A percentile compares a stretch with the other conserved stretches of the same genome.
These are phyloP conservation scores for Alethe diademata DNA, from an alignment of 2,113 vertebrate genomes.

Conservation along the genomic window DNA sequence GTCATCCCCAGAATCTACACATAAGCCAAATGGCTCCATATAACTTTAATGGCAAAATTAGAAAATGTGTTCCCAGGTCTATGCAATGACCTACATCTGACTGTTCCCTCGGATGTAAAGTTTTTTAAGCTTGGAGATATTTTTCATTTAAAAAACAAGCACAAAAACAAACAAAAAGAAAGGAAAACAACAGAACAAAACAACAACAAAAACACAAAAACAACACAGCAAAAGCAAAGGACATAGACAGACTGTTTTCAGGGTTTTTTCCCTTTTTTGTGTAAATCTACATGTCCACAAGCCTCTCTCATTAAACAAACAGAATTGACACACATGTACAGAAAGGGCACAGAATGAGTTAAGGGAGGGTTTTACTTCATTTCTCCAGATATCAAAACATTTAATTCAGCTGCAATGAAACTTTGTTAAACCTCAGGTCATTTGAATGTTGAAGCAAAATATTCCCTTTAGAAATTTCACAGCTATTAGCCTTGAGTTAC, in stretches of 20 bases:
- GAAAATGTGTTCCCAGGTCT: background rate
- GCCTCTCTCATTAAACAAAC: background rate
- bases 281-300: background rate
- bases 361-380: background rate
- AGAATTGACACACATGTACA: background rate
- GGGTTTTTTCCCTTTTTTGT: background rate
- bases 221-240: background rate
- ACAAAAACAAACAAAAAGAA: background rate
- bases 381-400: slow-evolving; percentile 25
- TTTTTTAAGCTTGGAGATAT: background rate
- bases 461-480: slow-evolving; percentile 44
- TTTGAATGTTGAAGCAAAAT: slow-evolving; percentile 62
- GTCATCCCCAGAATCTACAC: background rate
- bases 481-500: slow-evolving; percentile 42
- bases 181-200: too few species aligned
- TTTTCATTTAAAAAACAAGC: background rate
- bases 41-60: background rate
- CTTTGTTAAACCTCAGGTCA: background rate
- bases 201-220: background rate
- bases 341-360: background rate
- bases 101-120: background rate
- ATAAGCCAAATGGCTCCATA: background rate
- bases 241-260: background rate
- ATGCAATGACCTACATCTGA: background rate
- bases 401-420: slow-evolving; percentile 22